These are phyloP conservation scores for Colinus virginianus DNA, from an alignment of 2,113 vertebrate species.

Conservation along the genomic window DNA sequence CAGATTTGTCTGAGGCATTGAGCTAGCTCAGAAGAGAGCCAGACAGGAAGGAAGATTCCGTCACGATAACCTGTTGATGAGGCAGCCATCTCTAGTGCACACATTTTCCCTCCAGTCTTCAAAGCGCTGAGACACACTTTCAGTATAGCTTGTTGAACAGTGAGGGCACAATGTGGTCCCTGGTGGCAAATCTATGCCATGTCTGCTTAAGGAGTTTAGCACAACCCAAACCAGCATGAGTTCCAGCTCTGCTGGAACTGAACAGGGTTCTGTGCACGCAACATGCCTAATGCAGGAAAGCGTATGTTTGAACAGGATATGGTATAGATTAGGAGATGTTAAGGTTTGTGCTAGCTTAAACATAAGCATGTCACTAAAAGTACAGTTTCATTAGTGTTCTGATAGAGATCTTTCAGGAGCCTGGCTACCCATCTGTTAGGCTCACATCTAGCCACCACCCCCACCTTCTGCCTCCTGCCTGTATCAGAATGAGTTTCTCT, in stretches of 20 bases:
- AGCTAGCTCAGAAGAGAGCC: background rate
- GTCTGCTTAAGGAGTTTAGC: background rate
- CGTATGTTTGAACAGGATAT: background rate
- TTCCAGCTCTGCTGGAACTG: background rate
- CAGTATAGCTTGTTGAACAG: background rate
- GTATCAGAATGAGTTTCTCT: background rate
- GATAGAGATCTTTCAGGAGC: background rate
- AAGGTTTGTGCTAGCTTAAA: background rate
- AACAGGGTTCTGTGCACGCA: background rate
- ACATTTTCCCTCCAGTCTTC: background rate
- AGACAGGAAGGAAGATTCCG: background rate
- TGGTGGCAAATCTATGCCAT: background rate
- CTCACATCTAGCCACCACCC: background rate
- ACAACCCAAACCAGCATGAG: background rate
- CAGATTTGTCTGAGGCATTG: background rate
- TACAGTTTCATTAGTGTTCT: background rate
- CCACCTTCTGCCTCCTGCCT: background rate
- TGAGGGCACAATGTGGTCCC: background rate
- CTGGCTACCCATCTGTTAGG: background rate
- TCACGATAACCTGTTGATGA: background rate
- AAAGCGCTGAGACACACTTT: background rate
- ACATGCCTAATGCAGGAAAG: background rate
- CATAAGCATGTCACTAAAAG: background rate
- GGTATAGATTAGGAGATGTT: background rate
- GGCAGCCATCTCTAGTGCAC: background rate